Conservation (phyloP, 2,888 invertebrate genomes). For the Ceraclea dissimilis region DNA sequence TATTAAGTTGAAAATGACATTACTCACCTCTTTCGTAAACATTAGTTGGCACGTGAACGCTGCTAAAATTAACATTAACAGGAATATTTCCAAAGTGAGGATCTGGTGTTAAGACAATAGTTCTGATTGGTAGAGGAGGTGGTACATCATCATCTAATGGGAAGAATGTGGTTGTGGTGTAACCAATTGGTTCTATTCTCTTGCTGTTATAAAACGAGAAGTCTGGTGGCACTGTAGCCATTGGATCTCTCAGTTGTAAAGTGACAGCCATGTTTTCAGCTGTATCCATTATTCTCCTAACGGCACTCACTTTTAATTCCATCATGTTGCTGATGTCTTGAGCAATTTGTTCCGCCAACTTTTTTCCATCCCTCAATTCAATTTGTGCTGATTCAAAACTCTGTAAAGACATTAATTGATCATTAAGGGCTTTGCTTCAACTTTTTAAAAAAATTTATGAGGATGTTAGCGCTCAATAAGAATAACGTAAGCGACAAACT, state of each 20-base stretch:
- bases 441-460: no score
- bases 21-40: slow-evolving; percentile 79
- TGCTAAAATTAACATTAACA: slow-evolving; percentile 72
- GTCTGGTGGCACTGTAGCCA: slow-evolving; percentile 45
- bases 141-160: slow-evolving; percentile 50
- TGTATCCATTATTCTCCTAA: slow-evolving; percentile 80
- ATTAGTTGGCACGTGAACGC: slow-evolving; percentile 93
- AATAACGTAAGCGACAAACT: no score
- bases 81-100: slow-evolving; percentile 71
- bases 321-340: slow-evolving; percentile 82
- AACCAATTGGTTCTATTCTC: slow-evolving; percentile 47
- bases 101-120: slow-evolving; percentile 59
- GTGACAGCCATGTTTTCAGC: slow-evolving; percentile 75
- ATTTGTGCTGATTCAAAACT: slow-evolving; percentile 75
- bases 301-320: slow-evolving; percentile 81
- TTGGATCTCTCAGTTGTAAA: slow-evolving; percentile 42
- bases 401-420: slow-evolving; percentile 35
- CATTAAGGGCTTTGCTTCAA: no score
- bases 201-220: slow-evolving; percentile 66
- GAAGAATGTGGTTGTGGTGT: slow-evolving; percentile 43
- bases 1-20: not conserved
- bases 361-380: slow-evolving; percentile 66
- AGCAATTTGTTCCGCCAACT: slow-evolving; percentile 74
- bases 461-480: no score
- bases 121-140: slow-evolving; percentile 50